Evolutionary conservation across 2,797 vertebrate species (phyloP).

Genomic region (Danio tinwini): DNA sequence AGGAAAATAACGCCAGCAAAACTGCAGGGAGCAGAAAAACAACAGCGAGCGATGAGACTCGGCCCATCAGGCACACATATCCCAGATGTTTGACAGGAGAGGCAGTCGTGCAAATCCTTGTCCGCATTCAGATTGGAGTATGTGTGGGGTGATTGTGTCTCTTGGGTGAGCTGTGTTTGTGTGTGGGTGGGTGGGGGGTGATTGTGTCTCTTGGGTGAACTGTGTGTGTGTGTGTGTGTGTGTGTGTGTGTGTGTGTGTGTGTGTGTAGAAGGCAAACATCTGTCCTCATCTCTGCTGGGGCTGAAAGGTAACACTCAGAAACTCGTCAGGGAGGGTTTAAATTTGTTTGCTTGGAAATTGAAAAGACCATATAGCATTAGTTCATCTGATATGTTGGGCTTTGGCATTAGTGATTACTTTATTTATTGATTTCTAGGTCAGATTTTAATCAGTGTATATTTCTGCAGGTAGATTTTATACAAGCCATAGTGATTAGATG

Average conservation of each 20-base stretch:
- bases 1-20: conserved; percentile 37
- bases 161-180: neutral
- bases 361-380: neutral
- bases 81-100: conserved; percentile 28
- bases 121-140: neutral
- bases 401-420: too few relatives aligned
- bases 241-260: neutral
- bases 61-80: conserved; percentile 31
- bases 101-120: conserved; percentile 11
- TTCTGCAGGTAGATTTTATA: too few relatives aligned
- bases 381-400: neutral
- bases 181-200: neutral
- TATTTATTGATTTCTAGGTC: neutral
- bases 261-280: conserved; percentile 3
- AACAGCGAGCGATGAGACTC: neutral
- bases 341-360: conserved; percentile 1
- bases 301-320: neutral
- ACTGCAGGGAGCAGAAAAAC: conserved; percentile 35
- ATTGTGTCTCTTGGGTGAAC: neutral
- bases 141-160: neutral
- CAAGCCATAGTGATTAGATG: too few relatives aligned
- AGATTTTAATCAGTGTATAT: neutral
- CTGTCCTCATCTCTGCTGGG: neutral
- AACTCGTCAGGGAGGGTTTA: neutral
- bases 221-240: neutral